Base-by-base conservation (phyloP, 2,888 invertebrate genomes). In the Cyrtodaria siliqua region DNA sequence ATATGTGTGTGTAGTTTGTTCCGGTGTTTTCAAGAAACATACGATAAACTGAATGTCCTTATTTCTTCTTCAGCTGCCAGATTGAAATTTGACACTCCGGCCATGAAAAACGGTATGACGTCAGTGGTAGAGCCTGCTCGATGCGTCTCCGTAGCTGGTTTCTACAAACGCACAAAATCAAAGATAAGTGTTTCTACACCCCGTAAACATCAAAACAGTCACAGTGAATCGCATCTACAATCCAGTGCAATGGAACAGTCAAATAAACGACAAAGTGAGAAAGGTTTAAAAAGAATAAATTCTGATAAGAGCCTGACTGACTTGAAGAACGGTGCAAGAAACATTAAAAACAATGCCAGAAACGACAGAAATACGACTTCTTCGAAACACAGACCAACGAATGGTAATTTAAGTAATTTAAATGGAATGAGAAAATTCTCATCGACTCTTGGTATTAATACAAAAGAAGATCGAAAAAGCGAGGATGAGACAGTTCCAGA, bases 391-490 rank as follows among this genome's bases (percentile, higher is more conserved):
- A 26, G 23, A 29, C 67, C 47, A 47, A 23, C 66, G 61, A 50
- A 61, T 27, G 4, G 67, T 55, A 20, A 59, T 62, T 40, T 56
- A 29, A 1, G 67, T 52, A 12, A 82, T 60, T 50, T 84, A 2
- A 84, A 80, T 42, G 84, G 84, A 12, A 75, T 84, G 68, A 57
- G 82, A 42, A 57, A 66, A 16, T 82, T 81, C 64, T 75, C 79
- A 16, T 85, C 85, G 24, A 77, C 81, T 33, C 64, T 70, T 40
- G 79, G 67, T 8, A 53, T 73, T 16, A 70, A 73, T 42, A 57
- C 59, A n/a, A 66, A 73, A 42, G 71, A 66, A 23, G 70, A 72
- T 9, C 53, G 50, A 59, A 68, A 42, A n/a, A 62, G 57, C 47
- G 75, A 79, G 2, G 68, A 63, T 1, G 49, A 62, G 3, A 61